Evolutionary conservation across 1,140 invertebrate species (phyloP).

Genomic region (Dendrolimus punctatus): DNA sequence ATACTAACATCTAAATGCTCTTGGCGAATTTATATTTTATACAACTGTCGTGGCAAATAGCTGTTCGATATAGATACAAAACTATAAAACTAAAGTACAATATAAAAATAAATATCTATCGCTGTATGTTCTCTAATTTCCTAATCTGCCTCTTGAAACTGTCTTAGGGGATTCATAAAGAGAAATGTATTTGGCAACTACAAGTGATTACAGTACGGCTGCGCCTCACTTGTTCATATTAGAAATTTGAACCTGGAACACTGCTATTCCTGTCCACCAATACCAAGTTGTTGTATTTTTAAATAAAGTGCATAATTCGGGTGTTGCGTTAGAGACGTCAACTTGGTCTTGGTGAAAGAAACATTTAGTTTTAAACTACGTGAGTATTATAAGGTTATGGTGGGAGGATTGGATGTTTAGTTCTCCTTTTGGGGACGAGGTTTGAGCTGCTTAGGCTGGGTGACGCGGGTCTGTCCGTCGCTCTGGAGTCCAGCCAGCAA

Average conservation of each 20-base stretch:
- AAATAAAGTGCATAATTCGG: constrained; percentile 12
- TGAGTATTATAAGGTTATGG: constrained; percentile 61
- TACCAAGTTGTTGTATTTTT: constrained; percentile 28
- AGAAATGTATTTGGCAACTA: constrained; percentile 65
- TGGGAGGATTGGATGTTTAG: constrained; percentile 39
- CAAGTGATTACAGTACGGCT: constrained; percentile 55
- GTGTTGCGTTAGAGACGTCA: constrained; percentile 3
- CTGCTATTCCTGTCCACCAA: constrained; percentile 38
- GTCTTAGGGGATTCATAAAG: constrained; percentile 47
- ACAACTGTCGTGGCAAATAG: constrained; percentile 11
- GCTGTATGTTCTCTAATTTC: constrained; percentile 45
- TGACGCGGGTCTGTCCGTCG: constrained; percentile 69
- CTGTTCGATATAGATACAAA: constrained; percentile 25
- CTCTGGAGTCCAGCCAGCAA: constrained; percentile 84
- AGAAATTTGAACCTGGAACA: constrained; percentile 48
- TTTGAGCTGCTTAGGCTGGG: constrained; percentile 72
- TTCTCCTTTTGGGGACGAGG: constrained; percentile 69
- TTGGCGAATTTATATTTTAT: constrained; percentile 10
- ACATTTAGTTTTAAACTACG: constrained; percentile 35
- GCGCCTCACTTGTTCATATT: constrained; percentile 46
- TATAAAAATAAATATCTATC: constrained; percentile 58
- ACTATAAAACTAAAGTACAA: constrained; percentile 44
- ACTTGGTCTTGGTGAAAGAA: constrained; percentile 37
- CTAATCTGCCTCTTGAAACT: constrained; percentile 52
- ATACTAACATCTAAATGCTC: constrained; percentile 26